Percentiles rank a stretch among this genome's conserved stretches.
phyloP scores from a whole-genome alignment of 2,797 vertebrate species.

The Momotus momota region DNA sequence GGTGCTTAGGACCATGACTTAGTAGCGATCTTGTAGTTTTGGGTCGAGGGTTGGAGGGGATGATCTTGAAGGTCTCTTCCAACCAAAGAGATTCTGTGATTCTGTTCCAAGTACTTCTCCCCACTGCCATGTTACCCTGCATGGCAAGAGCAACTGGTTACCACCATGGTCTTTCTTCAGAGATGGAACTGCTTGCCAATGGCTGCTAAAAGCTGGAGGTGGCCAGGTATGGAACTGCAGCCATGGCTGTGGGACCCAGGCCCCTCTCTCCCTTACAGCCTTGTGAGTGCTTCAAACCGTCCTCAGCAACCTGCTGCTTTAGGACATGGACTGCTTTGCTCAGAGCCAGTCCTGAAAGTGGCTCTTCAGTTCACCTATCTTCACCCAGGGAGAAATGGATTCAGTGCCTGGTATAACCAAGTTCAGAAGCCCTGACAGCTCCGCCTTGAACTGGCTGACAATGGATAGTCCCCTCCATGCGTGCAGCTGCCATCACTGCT shows the following conservation, averaged over 20 bases:
- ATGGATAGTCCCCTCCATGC: background rate
- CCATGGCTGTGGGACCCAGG: accelerated
- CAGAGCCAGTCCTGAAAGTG: background rate
- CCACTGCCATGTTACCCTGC: accelerated
- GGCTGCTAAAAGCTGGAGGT: background rate
- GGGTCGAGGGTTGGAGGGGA: no score
- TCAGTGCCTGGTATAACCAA: background rate
- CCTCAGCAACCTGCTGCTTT: background rate
- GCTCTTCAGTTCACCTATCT: background rate
- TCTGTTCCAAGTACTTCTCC: background rate
- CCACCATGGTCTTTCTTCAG: background rate
- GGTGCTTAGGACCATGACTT: no score
- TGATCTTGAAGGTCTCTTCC: no score
- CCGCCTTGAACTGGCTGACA: background rate
- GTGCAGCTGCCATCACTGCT: background rate
- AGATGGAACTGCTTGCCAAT: background rate
- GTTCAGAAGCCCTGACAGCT: background rate
- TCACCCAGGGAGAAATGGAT: background rate
- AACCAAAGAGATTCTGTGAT: no score
- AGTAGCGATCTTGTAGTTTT: no score
- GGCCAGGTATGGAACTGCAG: background rate
- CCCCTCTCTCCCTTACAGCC: background rate
- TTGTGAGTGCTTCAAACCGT: background rate
- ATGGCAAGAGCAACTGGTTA: background rate
- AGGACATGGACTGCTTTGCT: background rate